Percentiles rank a stretch among this genome's conserved stretches.
Conservation (phyloP, 2,113 vertebrate species). For the Cyanoliseus patagonus region DNA sequence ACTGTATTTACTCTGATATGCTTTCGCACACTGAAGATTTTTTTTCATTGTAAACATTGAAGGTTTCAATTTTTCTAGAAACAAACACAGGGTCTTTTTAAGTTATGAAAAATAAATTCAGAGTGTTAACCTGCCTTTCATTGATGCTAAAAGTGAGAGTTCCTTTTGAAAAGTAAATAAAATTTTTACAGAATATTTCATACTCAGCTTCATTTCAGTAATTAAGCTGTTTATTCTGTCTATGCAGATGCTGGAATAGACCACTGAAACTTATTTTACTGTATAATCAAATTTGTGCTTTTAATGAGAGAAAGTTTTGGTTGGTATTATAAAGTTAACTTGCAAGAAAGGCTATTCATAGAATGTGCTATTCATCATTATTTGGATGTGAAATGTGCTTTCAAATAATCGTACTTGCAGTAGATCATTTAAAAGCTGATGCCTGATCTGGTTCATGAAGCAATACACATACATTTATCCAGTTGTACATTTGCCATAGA, state of each 20-base stretch:
- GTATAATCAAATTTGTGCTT: neutral
- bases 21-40: neutral
- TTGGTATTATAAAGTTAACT: neutral
- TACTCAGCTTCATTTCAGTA: neutral
- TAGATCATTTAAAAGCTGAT: neutral
- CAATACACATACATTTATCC: neutral
- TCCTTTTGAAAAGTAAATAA: neutral
- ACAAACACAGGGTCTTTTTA: rapidly evolving
- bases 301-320: neutral
- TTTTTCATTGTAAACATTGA: neutral
- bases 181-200: neutral
- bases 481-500: neutral
- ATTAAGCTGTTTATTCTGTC: neutral
- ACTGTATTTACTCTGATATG: neutral
- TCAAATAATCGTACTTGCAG: neutral
- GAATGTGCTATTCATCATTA: neutral
- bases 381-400: neutral
- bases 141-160: neutral
- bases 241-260: neutral
- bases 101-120: neutral
- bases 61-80: neutral
- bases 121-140: neutral
- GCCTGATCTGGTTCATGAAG: neutral
- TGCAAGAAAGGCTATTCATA: neutral
- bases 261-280: neutral